A percentile compares a stretch with the other conserved stretches of the same genome.
Conservation (phyloP, 2,797 vertebrate genomes). For the Tiaroga cobitis region DNA sequence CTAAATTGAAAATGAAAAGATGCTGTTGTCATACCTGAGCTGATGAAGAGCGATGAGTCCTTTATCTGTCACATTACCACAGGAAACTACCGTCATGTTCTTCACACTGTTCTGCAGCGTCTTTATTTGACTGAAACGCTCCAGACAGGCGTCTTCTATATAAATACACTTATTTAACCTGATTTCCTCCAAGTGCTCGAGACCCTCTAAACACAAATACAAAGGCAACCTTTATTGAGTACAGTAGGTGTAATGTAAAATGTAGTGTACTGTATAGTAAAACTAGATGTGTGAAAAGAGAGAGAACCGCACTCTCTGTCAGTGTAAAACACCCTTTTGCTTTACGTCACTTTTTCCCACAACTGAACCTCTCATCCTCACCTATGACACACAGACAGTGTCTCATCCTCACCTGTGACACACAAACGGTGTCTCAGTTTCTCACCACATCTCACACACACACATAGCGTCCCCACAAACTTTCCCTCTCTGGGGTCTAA, state of each 20-base stretch:
- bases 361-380: conserved; percentile 52
- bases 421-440: conserved; percentile 25
- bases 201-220: conserved; percentile 78
- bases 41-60: conserved; percentile 86
- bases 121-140: conserved; percentile 82
- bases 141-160: conserved; percentile 89
- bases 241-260: neutral
- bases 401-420: conserved; percentile 56
- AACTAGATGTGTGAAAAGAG: conserved; percentile 3
- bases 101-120: conserved; percentile 84
- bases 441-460: conserved; percentile 22
- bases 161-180: conserved; percentile 90
- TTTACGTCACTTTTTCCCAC: conserved; percentile 68
- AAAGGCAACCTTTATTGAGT: neutral
- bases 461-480: neutral
- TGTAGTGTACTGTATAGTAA: neutral
- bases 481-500: conserved; percentile 47
- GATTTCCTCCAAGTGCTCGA: conserved; percentile 87
- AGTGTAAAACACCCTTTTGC: conserved; percentile 65
- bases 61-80: conserved; percentile 91
- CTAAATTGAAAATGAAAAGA: neutral
- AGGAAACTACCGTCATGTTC: conserved; percentile 88
- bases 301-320: conserved; percentile 28
- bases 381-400: conserved; percentile 52
- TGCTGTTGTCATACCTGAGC: conserved; percentile 76